phyloP scores from a whole-genome alignment of 2,113 vertebrate species.

The Gobiocypris rarus region DNA sequence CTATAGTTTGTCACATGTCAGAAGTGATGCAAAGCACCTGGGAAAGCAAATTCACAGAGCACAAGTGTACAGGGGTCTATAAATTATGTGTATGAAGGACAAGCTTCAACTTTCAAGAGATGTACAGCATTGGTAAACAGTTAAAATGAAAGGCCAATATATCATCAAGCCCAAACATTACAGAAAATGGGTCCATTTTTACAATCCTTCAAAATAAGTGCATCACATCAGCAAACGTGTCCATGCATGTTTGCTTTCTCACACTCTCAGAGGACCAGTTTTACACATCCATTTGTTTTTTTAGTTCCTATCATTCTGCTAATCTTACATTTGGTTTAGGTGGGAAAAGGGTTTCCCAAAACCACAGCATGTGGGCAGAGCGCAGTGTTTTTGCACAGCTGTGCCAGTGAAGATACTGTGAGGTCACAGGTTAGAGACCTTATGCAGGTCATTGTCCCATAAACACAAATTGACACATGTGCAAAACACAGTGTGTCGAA shows the following conservation, averaged over 20 bases:
- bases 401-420: background rate
- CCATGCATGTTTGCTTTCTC: conserved; percentile 31
- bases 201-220: conserved; percentile 30
- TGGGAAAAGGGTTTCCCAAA: background rate
- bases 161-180: background rate
- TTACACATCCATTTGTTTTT: conserved; percentile 28
- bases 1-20: background rate
- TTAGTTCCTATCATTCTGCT: conserved; percentile 3
- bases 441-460: background rate
- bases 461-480: background rate
- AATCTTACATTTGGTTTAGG: background rate
- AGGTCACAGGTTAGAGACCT: background rate
- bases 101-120: background rate
- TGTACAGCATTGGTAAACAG: conserved; percentile 15
- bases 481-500: no score
- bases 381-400: background rate
- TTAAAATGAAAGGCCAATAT: conserved; percentile 7
- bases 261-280: conserved; percentile 6
- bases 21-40: background rate
- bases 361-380: background rate
- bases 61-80: background rate
- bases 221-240: conserved; percentile 24
- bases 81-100: background rate
- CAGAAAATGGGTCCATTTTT: conserved; percentile 8
- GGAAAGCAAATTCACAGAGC: background rate